A percentile compares a stretch with the other conserved stretches of the same genome.
These are phyloP conservation scores for Campodea augens DNA, from an alignment of 1,140 invertebrate genomes.

Conservation along the genomic window DNA sequence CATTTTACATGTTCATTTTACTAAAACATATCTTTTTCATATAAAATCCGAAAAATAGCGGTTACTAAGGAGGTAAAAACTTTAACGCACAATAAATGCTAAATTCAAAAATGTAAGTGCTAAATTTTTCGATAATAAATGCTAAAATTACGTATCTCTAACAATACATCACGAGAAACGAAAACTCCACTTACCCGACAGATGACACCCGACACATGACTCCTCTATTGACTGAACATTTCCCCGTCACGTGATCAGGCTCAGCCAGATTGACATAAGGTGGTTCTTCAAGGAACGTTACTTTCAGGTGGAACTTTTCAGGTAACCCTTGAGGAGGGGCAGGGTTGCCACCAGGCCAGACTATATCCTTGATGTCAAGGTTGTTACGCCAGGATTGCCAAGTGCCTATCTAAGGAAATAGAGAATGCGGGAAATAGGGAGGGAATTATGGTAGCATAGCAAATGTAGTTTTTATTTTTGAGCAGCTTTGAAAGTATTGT, in stretches of 20 bases:
- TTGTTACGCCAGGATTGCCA: slow-evolving; percentile 30
- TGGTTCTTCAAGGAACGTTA: slow-evolving; percentile 38
- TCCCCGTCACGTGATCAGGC: slow-evolving; percentile 26
- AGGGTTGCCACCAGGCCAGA: slow-evolving; percentile 38
- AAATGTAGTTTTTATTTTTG: too few relatives aligned
- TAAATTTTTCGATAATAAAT: too few relatives aligned
- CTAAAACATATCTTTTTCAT: too few relatives aligned
- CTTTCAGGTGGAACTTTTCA: slow-evolving; percentile 36
- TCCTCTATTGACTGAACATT: slow-evolving; percentile 26
- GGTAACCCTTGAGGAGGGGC: slow-evolving; percentile 39
- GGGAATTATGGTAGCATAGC: too few relatives aligned
- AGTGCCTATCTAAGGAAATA: slow-evolving; percentile 31
- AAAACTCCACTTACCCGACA: slow-evolving; percentile 20
- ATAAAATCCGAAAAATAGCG: too few relatives aligned
- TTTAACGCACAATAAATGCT: too few relatives aligned
- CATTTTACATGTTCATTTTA: too few relatives aligned
- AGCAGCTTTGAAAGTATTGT: too few relatives aligned
- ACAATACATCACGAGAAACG: slow-evolving; percentile 9
- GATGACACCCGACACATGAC: slow-evolving; percentile 23
- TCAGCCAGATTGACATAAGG: slow-evolving; percentile 34
- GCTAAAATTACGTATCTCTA: too few relatives aligned
- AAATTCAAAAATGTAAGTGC: too few relatives aligned
- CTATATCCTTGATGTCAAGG: slow-evolving; percentile 39
- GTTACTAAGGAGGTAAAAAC: too few relatives aligned
- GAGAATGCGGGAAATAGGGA: too few relatives aligned